phyloP scores from a whole-genome alignment of 2,797 vertebrate species.

The Sebastes melanostomus region DNA sequence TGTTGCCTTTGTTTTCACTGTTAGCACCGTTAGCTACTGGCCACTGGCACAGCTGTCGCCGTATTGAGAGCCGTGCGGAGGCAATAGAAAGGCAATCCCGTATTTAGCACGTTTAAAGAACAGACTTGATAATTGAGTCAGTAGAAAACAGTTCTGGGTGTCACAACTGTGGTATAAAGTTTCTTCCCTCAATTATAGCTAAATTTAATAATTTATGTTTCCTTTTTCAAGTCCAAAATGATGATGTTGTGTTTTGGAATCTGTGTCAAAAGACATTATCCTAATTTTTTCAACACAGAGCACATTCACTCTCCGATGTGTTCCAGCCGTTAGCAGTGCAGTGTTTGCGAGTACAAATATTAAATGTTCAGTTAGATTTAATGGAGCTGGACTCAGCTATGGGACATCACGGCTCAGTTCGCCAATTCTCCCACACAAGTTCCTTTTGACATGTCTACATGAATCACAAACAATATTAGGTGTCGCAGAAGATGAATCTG shows the following conservation, averaged over 20 bases:
- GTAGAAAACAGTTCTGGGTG: not conserved
- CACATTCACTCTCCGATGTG: not conserved
- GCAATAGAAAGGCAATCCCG: too few relatives aligned
- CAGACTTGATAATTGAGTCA: not conserved
- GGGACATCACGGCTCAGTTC: constrained; percentile 54
- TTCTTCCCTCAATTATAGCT: not conserved
- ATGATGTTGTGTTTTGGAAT: not conserved
- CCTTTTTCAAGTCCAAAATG: not conserved
- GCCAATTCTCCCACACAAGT: constrained; percentile 57
- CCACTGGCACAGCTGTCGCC: too few relatives aligned
- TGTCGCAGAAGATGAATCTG: constrained; percentile 73
- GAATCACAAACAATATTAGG: constrained; percentile 78
- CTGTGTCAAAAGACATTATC: not conserved
- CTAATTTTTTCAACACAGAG: not conserved
- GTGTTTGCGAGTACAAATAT: constrained; percentile 27
- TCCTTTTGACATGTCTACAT: constrained; percentile 64
- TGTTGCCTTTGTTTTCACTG: too few relatives aligned
- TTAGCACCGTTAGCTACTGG: too few relatives aligned
- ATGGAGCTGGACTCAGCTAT: constrained; percentile 52
- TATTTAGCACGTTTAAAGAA: not conserved
- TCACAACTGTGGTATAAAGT: not conserved
- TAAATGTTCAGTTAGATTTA: constrained; percentile 52
- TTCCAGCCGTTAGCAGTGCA: constrained; percentile 2
- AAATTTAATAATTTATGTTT: constrained; percentile 2
- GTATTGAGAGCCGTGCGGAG: too few relatives aligned